Conservation (phyloP, 35 echinoderm and acorn worm species). For the Holothuria glaberrima region DNA sequence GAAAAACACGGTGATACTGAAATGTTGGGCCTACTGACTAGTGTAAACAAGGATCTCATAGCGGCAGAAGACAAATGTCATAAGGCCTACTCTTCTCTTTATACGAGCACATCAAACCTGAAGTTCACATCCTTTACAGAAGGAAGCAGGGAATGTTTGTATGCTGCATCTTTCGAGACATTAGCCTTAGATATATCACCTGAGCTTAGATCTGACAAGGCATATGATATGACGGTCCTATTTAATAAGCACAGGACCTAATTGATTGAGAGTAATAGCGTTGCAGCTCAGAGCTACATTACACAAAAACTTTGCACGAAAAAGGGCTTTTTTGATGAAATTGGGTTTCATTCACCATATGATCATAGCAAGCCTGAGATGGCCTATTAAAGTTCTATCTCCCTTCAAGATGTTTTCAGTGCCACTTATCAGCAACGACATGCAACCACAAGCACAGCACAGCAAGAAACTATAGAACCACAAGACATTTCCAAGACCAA, state of each 20-base stretch:
- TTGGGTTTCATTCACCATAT: neutral
- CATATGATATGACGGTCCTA: constrained; percentile 1
- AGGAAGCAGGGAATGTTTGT: neutral
- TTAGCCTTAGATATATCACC: constrained; percentile 7
- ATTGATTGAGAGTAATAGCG: neutral
- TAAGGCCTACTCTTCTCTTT: constrained; percentile 41
- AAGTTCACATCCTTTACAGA: constrained; percentile 21
- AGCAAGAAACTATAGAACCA: too few relatives aligned
- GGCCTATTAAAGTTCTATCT: constrained; percentile 44
- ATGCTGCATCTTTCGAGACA: constrained; percentile 3
- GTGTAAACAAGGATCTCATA: constrained; percentile 47
- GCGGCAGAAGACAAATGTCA: constrained; percentile 65
- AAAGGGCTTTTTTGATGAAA: neutral
- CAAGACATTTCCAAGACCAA: too few relatives aligned
- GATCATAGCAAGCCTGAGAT: constrained; percentile 1
- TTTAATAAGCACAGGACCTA: neutral
- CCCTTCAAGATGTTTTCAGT: constrained; percentile 43
- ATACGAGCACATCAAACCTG: constrained; percentile 40
- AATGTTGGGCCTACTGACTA: constrained; percentile 16
- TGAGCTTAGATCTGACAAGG: neutral
- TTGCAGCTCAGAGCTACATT: neutral
- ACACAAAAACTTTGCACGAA: neutral
- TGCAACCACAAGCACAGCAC: neutral
- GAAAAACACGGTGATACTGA: constrained; percentile 22
- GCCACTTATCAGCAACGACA: constrained; percentile 17